Evolutionary conservation across 2,113 vertebrate genomes (phyloP), one percentile per base, ranked within the genome.

Genomic region (Trematocara nigrifrons): DNA sequence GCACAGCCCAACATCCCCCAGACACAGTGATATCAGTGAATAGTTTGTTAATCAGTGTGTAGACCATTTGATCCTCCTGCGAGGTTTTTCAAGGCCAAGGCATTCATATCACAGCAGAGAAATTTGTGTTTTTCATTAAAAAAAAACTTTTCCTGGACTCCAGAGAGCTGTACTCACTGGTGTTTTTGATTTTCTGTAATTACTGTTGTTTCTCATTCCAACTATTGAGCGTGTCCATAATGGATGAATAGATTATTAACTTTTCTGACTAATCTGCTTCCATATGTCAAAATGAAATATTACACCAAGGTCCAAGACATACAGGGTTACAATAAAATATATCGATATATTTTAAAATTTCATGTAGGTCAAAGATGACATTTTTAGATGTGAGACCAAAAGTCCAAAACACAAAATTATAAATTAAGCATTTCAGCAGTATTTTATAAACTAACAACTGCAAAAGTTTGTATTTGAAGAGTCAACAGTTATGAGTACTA

Each of bases 21-120:
- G 81, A 86, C 35, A 61, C 13, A 66, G 53, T 91, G 89, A 93
- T 86, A 87, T 93, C 87, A 93, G 31, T 82, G 88, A 89, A 88
- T 89, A 86, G 29, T 56, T 54, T 78, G 59, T 84, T 93, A 90
- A 89, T 90, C 89, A 79, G 64, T 12, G 31, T 78, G 74, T 9
- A 26, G 20, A 33, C 13, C 52, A 49, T 85, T 74, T 93, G 84
- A 88, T 88, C 86, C 35, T 84, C 40, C 80, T 83, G 85, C 61
- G 87, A 71, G 80, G 61, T 86, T 84, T 87, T 53, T 42, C 7
- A 80, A 56, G n/a, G 13, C 29, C 12, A 45, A 71, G 35, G 22
- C 51, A 16, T 81, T 74, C 20, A 56, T 71, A 86, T 49, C 10
- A 2, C 31, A 57, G 20, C 38, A 10, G 15, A n/a, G 53, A 47